Base-by-base conservation (phyloP, 2,888 invertebrate species). In the Trisateles emortualis region DNA sequence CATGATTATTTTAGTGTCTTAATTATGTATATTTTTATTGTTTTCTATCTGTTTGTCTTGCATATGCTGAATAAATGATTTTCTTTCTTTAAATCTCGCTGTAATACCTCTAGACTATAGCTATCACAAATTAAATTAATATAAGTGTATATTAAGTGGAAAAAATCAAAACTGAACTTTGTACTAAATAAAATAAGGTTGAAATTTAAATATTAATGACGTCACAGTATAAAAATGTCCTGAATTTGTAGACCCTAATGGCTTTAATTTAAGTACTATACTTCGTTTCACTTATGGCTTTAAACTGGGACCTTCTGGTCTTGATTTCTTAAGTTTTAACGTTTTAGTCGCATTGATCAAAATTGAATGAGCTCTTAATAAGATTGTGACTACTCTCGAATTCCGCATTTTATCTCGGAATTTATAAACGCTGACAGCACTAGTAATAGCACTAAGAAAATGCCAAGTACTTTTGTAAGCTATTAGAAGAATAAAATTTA, bases 231-330 rank as follows among this genome's bases (percentile, higher is more conserved):
- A 13, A 14, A 33, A 33, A 14, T 13, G 14, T 33, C 14, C 13
- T 14, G 30, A 11, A 14, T 4, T 33, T 11, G 13, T 6, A 6
- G 49, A 47, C 52, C 48, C 45, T 68, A 66, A 66, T 55, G 52
- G 55, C 40, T 32, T 51, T 54, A 53, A 59, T 68, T 68, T 59
- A 35, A 26, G 64, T 26, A 48, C 44, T 45, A 52, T 52, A 67
- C 67, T 56, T 67, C 44, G 49, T 50, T 67, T 47, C 56, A 50
- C 52, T 48, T 54, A 45, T 52, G 61, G 35, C 39, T 65, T 39
- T 14, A n/a, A 33, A 33, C 5, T 33, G 33, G 16, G 9, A 35
- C 17, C 16, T 3, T 35, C 35, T 35, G 35, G 16, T 11, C 49
- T 49, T 44, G 40, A 47, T 47, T 33, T 46, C 40, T 46, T 36